A percentile compares a stretch with the other conserved stretches of the same genome.
Conservation (phyloP, 2,797 vertebrate species). For the Mormyrops attenuatus region DNA sequence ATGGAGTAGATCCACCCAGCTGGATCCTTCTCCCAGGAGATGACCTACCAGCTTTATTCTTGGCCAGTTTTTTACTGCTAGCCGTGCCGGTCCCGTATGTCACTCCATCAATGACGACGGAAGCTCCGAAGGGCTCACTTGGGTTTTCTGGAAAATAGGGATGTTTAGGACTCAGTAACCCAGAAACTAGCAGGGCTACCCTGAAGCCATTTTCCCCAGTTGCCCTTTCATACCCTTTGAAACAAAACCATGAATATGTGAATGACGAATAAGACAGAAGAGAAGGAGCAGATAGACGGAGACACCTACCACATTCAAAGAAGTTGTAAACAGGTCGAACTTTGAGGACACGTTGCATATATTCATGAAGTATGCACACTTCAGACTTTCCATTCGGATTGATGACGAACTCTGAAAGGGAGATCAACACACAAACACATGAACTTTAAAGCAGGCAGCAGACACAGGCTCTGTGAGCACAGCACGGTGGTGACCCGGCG, state of each 20-base stretch:
- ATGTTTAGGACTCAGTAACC: neutral
- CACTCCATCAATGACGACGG: conserved; percentile 97
- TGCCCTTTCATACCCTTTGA: neutral
- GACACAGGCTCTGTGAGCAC: neutral
- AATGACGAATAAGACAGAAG: neutral
- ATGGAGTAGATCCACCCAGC: neutral
- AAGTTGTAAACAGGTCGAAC: conserved; percentile 99
- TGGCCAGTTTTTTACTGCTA: conserved; percentile 99
- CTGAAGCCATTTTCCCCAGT: neutral
- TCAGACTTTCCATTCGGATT: conserved; percentile 98
- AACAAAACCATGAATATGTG: neutral
- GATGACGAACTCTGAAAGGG: conserved; percentile 87
- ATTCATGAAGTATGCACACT: conserved; percentile 98
- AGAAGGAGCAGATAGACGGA: neutral
- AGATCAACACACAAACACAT: neutral
- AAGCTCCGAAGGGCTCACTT: conserved; percentile 99
- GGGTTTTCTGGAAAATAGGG: conserved; percentile 82
- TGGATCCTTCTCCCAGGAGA: neutral
- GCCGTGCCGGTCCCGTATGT: conserved; percentile 98
- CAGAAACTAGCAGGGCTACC: neutral
- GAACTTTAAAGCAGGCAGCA: conserved; percentile 12
- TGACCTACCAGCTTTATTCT: conserved; percentile 97
- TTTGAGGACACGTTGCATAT: conserved; percentile 98
- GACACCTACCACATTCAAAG: conserved; percentile 98
- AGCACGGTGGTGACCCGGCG: neutral